Evolutionary conservation across 2,888 invertebrate species (phyloP).

Genomic region (Drosophila neotestacea): DNA sequence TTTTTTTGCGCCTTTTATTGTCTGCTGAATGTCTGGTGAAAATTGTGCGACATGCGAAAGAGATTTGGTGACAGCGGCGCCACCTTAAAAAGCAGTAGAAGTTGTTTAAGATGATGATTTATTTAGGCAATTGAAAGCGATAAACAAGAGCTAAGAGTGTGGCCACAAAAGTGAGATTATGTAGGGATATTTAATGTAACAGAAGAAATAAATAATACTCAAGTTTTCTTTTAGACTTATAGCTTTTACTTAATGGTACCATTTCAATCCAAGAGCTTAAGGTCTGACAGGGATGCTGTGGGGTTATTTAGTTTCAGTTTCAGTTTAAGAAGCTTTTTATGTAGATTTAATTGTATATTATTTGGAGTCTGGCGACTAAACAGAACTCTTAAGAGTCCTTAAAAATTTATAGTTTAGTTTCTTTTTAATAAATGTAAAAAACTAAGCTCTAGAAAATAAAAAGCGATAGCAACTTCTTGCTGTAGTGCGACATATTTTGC

Average conservation of each 20-base stretch:
- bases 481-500: slow-evolving; percentile 60
- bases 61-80: slow-evolving; percentile 72
- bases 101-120: slow-evolving; percentile 45
- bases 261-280: too few species aligned
- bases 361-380: background rate
- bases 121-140: slow-evolving; percentile 31
- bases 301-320: background rate
- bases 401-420: background rate
- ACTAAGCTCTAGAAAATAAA: background rate
- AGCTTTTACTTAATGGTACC: too few species aligned
- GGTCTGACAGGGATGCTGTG: too few species aligned
- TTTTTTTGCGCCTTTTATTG: slow-evolving; percentile 39
- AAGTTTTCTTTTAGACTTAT: too few species aligned
- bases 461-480: slow-evolving; percentile 33
- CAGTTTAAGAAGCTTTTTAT: too few species aligned
- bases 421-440: too few species aligned
- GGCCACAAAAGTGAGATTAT: background rate
- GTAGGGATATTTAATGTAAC: background rate
- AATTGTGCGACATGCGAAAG: slow-evolving; percentile 65
- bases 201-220: background rate
- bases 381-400: background rate
- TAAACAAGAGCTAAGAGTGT: slow-evolving; percentile 12
- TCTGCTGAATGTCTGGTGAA: slow-evolving; percentile 73
- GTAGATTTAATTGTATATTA: too few species aligned
- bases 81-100: slow-evolving; percentile 42